A percentile compares a stretch with the other conserved stretches of the same genome.
Conservation (phyloP, 2,113 vertebrate genomes). For the Parotia lawesii region DNA sequence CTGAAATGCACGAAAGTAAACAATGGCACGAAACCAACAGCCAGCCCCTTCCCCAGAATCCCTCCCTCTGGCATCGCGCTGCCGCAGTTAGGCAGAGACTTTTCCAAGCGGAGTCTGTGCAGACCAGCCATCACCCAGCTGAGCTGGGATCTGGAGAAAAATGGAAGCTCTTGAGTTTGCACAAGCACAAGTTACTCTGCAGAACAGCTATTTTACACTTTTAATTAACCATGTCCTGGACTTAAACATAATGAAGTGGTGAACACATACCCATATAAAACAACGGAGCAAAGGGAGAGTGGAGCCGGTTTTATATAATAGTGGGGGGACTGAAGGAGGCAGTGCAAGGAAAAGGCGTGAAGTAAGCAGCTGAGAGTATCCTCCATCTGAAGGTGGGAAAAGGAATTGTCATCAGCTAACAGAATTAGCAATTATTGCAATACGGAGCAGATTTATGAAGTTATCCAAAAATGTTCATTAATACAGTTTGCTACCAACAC, state of each 20-base stretch:
- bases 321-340: neutral
- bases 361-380: neutral
- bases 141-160: neutral
- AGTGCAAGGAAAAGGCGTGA: too few relatives aligned
- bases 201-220: neutral
- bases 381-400: neutral
- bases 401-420: neutral
- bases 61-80: conserved; percentile 52
- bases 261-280: neutral
- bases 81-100: conserved; percentile 10
- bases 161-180: neutral
- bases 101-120: neutral
- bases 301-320: neutral
- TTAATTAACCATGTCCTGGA: neutral
- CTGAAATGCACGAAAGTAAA: conserved; percentile 52
- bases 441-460: neutral
- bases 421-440: neutral
- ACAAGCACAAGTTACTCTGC: neutral
- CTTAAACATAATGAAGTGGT: neutral
- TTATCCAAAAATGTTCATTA: neutral
- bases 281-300: fast-evolving
- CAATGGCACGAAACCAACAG: conserved; percentile 65
- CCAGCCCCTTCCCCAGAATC: conserved; percentile 55
- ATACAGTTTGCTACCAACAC: neutral
- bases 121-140: neutral